Base-by-base conservation (phyloP, 2,888 invertebrate species). In the Pollenia angustigena region DNA sequence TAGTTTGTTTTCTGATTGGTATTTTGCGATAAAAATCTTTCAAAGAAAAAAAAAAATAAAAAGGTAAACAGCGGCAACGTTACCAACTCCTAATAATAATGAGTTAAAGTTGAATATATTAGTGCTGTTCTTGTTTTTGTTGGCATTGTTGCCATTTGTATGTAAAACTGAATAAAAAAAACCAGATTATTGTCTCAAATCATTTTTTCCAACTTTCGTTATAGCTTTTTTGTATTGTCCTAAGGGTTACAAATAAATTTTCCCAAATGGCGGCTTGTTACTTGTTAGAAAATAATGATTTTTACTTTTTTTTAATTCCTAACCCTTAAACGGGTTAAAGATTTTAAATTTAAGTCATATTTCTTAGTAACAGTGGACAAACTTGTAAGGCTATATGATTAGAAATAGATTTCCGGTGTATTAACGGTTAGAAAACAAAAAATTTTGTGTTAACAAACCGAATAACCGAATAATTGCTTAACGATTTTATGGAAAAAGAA, bases 1-100 rank as follows among this genome's bases (percentile, higher is more conserved):
- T 69, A 89, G 89, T 91, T 92, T 78, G 90, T 88, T 90, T 91
- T 91, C 89, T 91, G 92, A 92, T 92, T 92, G 90, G 90, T 91
- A 91, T 91, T 91, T 91, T 91, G 90, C 89, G 92, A 89, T 90
- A 90, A 85, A 82, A 82, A 64, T 64, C 72, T 64, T 50, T 16
- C 2, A 60, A 81, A 46, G 2, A 11, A 50, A 4, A 32, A 46
- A 60, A 42, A 54, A 69, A 54, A 14, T 32, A 44, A 58, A 56
- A 75, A 54, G 23, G n/a, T 18, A 72, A 74, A 82, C 60, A 50
- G 48, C 44, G 46, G 50, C 54, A 71, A 76, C 72, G 42, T n/a
- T 14, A 48, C 54, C 52, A 84, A 60, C 60, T 48, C 69, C 60
- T 44, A 40, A 86, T 68, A 84, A 80, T 72, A 86, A 86, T 83